A percentile compares a stretch with the other conserved stretches of the same genome.
These are phyloP conservation scores for Deroptyus accipitrinus DNA, from an alignment of 2,113 vertebrate genomes.

Conservation along the genomic window DNA sequence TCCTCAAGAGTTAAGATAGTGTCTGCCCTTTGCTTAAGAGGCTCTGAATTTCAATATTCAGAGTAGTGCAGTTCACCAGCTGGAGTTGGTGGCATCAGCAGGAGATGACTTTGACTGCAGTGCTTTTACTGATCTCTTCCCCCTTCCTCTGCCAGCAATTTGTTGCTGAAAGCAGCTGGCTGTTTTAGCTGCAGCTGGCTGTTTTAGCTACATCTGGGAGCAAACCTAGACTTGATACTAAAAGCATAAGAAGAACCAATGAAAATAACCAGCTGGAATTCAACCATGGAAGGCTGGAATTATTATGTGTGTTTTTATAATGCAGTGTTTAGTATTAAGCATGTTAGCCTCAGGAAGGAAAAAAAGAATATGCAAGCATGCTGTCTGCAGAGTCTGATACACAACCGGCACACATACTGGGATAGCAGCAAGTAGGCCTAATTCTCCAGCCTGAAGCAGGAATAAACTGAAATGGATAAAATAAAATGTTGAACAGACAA, in stretches of 20 bases:
- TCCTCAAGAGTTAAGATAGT: background rate
- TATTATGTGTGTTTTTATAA: background rate
- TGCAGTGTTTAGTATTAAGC: background rate
- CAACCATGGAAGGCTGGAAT: background rate
- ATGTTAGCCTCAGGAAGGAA: background rate
- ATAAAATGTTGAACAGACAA: too few relatives aligned
- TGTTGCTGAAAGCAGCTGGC: background rate
- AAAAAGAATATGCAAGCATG: background rate
- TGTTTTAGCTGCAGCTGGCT: background rate
- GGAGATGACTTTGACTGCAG: background rate
- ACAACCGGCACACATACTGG: background rate
- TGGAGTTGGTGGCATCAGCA: background rate
- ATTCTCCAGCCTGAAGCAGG: background rate
- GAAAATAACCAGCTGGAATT: constrained; percentile 1
- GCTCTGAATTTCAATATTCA: background rate
- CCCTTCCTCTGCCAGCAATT: background rate
- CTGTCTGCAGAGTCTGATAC: background rate
- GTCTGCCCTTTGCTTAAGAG: background rate
- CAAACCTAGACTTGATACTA: background rate
- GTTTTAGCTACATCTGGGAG: background rate
- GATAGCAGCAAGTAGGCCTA: background rate
- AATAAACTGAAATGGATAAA: constrained; percentile 19
- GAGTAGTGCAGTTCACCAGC: background rate
- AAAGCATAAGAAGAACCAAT: background rate
- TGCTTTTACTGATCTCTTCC: background rate